Conservation (phyloP, 1,140 invertebrate genomes). For the Anadara kagoshimensis region DNA sequence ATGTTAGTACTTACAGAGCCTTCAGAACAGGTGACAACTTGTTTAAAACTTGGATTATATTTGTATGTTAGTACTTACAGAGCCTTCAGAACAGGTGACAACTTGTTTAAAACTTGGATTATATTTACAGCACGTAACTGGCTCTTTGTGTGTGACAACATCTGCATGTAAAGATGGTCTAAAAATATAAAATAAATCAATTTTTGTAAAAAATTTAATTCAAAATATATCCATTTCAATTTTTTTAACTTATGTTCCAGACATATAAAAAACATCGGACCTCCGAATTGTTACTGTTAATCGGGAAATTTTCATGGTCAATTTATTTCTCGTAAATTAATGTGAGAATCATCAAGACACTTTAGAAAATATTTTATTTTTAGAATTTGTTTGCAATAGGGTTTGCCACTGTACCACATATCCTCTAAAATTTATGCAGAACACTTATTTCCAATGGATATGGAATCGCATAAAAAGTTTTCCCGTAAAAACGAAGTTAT, state of each 20-base stretch:
- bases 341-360: no score
- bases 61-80: constrained; percentile 57
- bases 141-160: constrained; percentile 72
- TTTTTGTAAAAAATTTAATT: no score
- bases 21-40: constrained; percentile 72
- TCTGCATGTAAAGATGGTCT: constrained; percentile 69
- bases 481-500: no score
- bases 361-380: no score
- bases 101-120: constrained; percentile 73
- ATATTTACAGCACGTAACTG: constrained; percentile 70
- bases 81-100: constrained; percentile 71
- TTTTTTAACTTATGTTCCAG: not conserved
- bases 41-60: constrained; percentile 63
- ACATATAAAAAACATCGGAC: not conserved
- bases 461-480: no score
- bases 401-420: no score
- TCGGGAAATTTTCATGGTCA: no score
- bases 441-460: no score
- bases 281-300: no score
- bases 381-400: no score
- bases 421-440: no score
- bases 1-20: constrained; percentile 71
- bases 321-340: no score
- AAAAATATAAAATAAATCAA: constrained; percentile 31
- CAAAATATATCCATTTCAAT: not conserved